Evolutionary conservation across 2,888 invertebrate species (phyloP), one percentile per base, ranked within the genome.

Genomic region (Drosophila prolongata): DNA sequence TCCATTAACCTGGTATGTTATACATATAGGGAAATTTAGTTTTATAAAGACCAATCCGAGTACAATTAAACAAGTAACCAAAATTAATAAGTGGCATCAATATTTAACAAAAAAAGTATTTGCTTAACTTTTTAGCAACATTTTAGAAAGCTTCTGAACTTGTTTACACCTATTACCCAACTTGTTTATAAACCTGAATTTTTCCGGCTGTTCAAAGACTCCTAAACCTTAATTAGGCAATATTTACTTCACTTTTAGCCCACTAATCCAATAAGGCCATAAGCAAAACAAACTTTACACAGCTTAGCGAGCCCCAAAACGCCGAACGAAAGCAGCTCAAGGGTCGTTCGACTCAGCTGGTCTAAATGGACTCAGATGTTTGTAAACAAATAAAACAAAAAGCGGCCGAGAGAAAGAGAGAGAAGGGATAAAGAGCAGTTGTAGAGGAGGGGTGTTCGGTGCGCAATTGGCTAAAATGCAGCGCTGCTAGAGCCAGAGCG

Each of bases 381-480:
- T 66, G 67, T 79, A 79, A 86, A 78, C 86, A 83, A 82, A 64
- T 53, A 54, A 56, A 34, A 61, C 55, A 43, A 54, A 54, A 61
- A 14, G 11, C 35, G 10, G 8, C 11, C 3, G 8, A 34, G 13
- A 49, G 34, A 49, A 13, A 49, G 16, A 49, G 35, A 49, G 16
- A 13, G 16, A 11, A 16, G 49, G 30, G 10, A 47, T 30, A 47
- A 34, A 16, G 49, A 10, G 19, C 8, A 35, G n/a, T 16, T 24
- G 24, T 4, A 24, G 24, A 24, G 4, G 24, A 30, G 30, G 8
- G 8, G 30, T 30, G 46, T 30, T 47, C 9, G 73, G 58, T 52
- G 53, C 66, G 79, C 77, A 84, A 79, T 81, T 81, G 77, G 79
- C 77, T 61, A 46, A 65, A 58, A 71, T 43, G 60, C 54, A 67